phyloP scores from a whole-genome alignment of 1,140 invertebrate genomes.

The Lasioglossum baleicum region DNA sequence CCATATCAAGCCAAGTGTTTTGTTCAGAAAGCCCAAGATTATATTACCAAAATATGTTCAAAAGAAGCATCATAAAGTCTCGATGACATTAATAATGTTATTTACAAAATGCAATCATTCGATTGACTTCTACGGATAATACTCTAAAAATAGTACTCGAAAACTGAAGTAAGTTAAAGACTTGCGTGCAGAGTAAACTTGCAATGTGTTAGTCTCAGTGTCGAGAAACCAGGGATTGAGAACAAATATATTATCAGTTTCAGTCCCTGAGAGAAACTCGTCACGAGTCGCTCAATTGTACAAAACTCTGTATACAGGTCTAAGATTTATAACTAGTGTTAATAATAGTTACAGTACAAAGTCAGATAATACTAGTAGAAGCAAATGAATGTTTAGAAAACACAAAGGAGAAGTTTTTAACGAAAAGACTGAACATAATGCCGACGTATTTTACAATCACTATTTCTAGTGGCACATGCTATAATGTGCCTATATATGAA shows the following conservation, averaged over 20 bases:
- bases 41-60: not conserved
- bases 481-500: slow-evolving; percentile 4
- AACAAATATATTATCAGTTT: too few relatives aligned
- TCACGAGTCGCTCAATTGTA: not conserved
- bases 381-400: not conserved
- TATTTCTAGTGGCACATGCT: slow-evolving; percentile 18
- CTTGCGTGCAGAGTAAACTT: not conserved
- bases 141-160: not conserved
- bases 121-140: slow-evolving; percentile 1
- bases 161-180: slow-evolving; percentile 24
- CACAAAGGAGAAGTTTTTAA: slow-evolving; percentile 6
- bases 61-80: slow-evolving; percentile 15
- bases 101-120: slow-evolving; percentile 12
- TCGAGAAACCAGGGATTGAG: too few relatives aligned
- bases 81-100: slow-evolving; percentile 11
- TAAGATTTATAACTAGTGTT: not conserved
- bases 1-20: slow-evolving; percentile 64
- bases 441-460: slow-evolving; percentile 7
- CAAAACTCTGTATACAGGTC: slow-evolving; percentile 4
- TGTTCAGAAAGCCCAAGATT: slow-evolving; percentile 38
- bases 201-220: too few relatives aligned
- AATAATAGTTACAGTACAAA: not conserved
- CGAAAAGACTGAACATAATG: not conserved
- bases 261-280: too few relatives aligned
- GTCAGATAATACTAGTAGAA: slow-evolving; percentile 7